Percentiles rank a stretch among this genome's conserved stretches.
These are phyloP conservation scores for Cantharis flavilabris DNA, from an alignment of 2,888 invertebrate species.

Conservation along the genomic window DNA sequence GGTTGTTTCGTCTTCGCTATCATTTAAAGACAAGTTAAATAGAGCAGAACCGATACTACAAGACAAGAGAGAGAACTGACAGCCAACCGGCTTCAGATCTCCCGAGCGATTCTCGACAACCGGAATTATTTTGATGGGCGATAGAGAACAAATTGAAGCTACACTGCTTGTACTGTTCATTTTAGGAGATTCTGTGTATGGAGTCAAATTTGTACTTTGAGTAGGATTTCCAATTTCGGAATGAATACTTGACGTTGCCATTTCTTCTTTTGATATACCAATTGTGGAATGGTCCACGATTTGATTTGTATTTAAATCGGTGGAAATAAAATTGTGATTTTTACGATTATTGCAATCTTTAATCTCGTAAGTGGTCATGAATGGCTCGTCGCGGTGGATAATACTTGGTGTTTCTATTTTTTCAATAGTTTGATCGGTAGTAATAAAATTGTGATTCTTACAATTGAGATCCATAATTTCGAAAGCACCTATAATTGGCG, in stretches of 20 bases:
- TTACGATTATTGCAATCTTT: not conserved
- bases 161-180: not conserved
- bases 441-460: not conserved
- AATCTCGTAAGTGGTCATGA: not conserved
- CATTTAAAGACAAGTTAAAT: not conserved
- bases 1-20: not conserved
- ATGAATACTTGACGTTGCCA: not conserved
- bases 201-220: not conserved
- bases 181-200: not conserved
- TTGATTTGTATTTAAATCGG: not conserved
- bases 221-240: not conserved
- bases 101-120: not conserved
- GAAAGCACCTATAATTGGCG: conserved; percentile 5
- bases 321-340: not conserved
- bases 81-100: not conserved
- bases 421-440: not conserved
- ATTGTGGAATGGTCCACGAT: not conserved
- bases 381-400: not conserved
- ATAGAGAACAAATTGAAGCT: not conserved
- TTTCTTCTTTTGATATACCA: not conserved
- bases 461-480: not conserved
- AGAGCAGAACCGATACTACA: not conserved
- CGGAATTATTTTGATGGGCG: not conserved
- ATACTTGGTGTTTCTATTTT: no score
- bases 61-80: not conserved